These are phyloP conservation scores for Epinotia ramella DNA, from an alignment of 2,888 invertebrate genomes.

Conservation along the genomic window DNA sequence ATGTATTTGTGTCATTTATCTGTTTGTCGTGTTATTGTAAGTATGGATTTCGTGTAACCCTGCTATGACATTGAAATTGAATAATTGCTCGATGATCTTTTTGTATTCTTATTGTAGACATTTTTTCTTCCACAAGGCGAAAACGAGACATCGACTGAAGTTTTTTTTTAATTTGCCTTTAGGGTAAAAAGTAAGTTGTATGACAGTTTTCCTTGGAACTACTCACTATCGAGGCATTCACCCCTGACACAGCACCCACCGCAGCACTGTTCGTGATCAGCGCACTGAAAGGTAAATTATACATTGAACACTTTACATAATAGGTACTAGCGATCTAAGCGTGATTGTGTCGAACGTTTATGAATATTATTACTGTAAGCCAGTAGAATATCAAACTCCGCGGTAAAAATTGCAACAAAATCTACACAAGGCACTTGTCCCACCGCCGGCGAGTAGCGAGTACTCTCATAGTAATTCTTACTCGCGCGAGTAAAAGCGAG, in stretches of 20 bases:
- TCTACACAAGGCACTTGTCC: too few relatives aligned
- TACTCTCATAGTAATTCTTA: too few relatives aligned
- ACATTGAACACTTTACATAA: background rate
- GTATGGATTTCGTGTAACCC: background rate
- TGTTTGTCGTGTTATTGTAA: background rate
- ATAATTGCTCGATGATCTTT: too few relatives aligned
- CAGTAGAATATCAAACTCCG: background rate
- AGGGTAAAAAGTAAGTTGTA: background rate
- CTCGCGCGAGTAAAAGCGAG: too few relatives aligned
- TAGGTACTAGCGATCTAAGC: background rate
- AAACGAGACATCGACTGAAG: too few relatives aligned
- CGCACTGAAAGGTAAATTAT: conserved; percentile 67
- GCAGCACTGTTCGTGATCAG: conserved; percentile 83
- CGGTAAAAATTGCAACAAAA: too few relatives aligned
- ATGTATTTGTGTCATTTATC: too few relatives aligned
- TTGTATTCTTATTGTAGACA: too few relatives aligned
- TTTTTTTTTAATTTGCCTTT: too few relatives aligned
- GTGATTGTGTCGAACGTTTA: background rate
- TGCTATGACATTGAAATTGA: too few relatives aligned
- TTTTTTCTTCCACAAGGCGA: too few relatives aligned
- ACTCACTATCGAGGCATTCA: conserved; percentile 83
- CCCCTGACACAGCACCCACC: conserved; percentile 85
- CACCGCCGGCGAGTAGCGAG: too few relatives aligned
- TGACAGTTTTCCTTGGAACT: background rate
- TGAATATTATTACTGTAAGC: background rate